phyloP scores from a whole-genome alignment of 1,140 invertebrate species.

The Doryteuthis pealeii region DNA sequence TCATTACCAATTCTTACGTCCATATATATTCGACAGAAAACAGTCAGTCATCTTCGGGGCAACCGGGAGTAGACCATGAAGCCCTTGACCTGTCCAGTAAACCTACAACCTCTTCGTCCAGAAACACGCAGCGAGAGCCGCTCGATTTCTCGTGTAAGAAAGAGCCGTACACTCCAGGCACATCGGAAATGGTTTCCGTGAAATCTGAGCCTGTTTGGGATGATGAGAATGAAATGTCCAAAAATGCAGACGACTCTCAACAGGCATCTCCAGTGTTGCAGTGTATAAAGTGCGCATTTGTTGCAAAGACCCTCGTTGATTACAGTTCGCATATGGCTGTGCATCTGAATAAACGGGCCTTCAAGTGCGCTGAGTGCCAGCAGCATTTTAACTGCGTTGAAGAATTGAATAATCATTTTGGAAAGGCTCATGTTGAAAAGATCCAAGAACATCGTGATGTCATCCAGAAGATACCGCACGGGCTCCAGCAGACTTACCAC shows the following conservation, averaged over 20 bases:
- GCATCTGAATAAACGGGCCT: constrained; percentile 50
- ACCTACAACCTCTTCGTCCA: background rate
- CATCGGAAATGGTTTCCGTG: constrained; percentile 12
- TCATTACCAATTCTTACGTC: constrained; percentile 35
- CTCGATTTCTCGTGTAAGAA: constrained; percentile 52
- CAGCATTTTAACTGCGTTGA: constrained; percentile 51
- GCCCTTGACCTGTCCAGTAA: constrained; percentile 12
- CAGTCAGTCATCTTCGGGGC: background rate
- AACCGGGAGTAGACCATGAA: background rate
- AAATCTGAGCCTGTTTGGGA: constrained; percentile 32
- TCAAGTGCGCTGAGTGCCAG: constrained; percentile 56
- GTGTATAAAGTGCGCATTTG: constrained; percentile 47
- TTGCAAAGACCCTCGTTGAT: constrained; percentile 46
- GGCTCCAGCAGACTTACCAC: constrained; percentile 55
- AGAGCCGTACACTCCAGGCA: constrained; percentile 20
- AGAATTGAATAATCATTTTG: constrained; percentile 53
- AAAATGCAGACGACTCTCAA: constrained; percentile 15
- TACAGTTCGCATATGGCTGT: constrained; percentile 53
- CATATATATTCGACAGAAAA: background rate
- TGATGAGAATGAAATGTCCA: constrained; percentile 13
- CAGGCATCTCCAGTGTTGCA: constrained; percentile 25
- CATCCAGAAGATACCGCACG: constrained; percentile 54
- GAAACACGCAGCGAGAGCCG: constrained; percentile 36
- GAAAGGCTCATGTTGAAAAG: constrained; percentile 43
- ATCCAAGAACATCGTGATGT: constrained; percentile 52